These are phyloP conservation scores for Tetragonisca angustula DNA, from an alignment of 2,888 invertebrate species.

Conservation along the genomic window DNA sequence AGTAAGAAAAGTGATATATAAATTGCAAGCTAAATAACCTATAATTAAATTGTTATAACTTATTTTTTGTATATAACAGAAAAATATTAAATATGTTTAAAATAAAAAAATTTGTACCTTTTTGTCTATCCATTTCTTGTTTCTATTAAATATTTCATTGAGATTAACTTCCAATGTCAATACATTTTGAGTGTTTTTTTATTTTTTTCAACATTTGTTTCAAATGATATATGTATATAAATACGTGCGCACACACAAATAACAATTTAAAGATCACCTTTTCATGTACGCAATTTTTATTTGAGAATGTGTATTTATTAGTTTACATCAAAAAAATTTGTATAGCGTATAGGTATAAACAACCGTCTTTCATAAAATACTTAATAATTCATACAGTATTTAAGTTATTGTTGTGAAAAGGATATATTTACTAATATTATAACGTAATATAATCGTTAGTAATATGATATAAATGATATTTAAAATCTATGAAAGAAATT, in stretches of 20 bases:
- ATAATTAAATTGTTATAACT: constrained; percentile 3
- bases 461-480: constrained; percentile 14
- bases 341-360: neutral
- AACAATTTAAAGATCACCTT: constrained; percentile 26
- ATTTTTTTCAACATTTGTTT: constrained; percentile 14
- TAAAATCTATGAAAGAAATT: neutral
- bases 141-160: constrained; percentile 17
- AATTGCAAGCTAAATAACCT: constrained; percentile 18
- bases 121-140: constrained; percentile 25
- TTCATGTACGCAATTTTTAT: constrained; percentile 28
- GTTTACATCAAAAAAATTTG: constrained; percentile 4
- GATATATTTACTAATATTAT: constrained; percentile 1
- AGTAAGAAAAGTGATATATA: neutral
- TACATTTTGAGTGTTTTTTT: constrained; percentile 11
- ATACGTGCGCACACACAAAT: neutral
- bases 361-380: constrained; percentile 10
- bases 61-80: neutral
- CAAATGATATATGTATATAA: neutral
- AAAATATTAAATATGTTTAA: neutral
- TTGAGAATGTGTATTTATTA: constrained; percentile 17
- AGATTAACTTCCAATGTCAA: neutral
- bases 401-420: neutral
- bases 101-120: constrained; percentile 14
- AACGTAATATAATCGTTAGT: neutral
- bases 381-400: neutral